A percentile compares a stretch with the other conserved stretches of the same genome.
Conservation (phyloP, 2,888 invertebrate species). For the Fissipunctia ypsillon region DNA sequence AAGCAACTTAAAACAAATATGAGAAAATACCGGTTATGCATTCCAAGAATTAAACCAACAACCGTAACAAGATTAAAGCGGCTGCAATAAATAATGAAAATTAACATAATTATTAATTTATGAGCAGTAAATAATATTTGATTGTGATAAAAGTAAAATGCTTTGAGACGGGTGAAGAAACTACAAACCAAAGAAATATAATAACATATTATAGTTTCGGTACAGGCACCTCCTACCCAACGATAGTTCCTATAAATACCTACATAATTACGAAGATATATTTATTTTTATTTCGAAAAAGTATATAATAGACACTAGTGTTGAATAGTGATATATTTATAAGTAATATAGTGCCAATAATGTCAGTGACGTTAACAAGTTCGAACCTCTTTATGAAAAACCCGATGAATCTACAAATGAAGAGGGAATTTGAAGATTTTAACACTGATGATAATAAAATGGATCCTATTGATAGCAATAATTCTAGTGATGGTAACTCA, state of each 20-base stretch:
- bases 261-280: slow-evolving; percentile 88
- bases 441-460: slow-evolving; percentile 80
- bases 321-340: slow-evolving; percentile 77
- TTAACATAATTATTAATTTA: not conserved
- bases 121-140: slow-evolving; percentile 4
- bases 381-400: slow-evolving; percentile 84
- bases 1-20: not conserved
- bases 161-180: slow-evolving; percentile 74
- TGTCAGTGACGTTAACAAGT: slow-evolving; percentile 86
- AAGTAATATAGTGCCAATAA: slow-evolving; percentile 81
- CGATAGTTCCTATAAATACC: slow-evolving; percentile 91
- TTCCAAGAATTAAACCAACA: slow-evolving; percentile 7
- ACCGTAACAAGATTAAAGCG: slow-evolving; percentile 7
- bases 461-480: slow-evolving; percentile 82
- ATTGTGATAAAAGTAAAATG: not conserved
- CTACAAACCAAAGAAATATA: slow-evolving; percentile 1
- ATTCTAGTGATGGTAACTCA: slow-evolving; percentile 85
- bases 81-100: not conserved
- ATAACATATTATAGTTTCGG: slow-evolving; percentile 68
- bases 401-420: slow-evolving; percentile 86
- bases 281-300: slow-evolving; percentile 85
- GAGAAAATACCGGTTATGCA: not conserved
- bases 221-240: slow-evolving; percentile 90
- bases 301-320: slow-evolving; percentile 81
- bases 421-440: slow-evolving; percentile 85